A percentile compares a stretch with the other conserved stretches of the same genome.
Conservation (phyloP, 2,888 invertebrate species). For the Adelphocoris suturalis region DNA sequence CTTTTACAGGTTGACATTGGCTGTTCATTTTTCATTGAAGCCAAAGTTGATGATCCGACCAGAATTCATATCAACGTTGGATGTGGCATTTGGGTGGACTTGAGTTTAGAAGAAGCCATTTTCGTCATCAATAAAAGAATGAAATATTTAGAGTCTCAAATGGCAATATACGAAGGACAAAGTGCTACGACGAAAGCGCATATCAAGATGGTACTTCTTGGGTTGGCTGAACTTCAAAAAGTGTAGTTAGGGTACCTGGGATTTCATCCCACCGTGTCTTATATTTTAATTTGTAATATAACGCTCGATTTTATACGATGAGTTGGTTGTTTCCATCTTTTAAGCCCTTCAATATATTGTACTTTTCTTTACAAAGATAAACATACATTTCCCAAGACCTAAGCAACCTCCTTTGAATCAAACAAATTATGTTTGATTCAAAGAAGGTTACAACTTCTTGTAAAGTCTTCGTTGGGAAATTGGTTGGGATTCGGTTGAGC, state of each 20-base stretch:
- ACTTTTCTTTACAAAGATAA: too few species aligned
- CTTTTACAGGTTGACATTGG: slow-evolving; percentile 86
- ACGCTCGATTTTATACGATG: background rate
- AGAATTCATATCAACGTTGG: slow-evolving; percentile 87
- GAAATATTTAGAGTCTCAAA: slow-evolving; percentile 83
- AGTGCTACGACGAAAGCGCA: slow-evolving; percentile 87
- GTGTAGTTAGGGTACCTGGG: background rate
- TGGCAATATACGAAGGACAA: slow-evolving; percentile 83
- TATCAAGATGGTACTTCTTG: slow-evolving; percentile 88
- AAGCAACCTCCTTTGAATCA: too few species aligned
- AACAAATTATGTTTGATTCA: too few species aligned
- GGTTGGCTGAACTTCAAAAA: slow-evolving; percentile 81
- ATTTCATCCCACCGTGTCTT: background rate
- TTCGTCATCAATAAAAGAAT: slow-evolving; percentile 85
- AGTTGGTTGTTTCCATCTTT: background rate
- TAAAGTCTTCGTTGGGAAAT: too few species aligned
- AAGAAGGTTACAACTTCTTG: too few species aligned
- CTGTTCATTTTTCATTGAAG: slow-evolving; percentile 91
- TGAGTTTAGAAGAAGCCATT: slow-evolving; percentile 85
- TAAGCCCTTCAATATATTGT: too few species aligned
- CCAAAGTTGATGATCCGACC: slow-evolving; percentile 84
- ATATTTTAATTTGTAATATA: background rate
- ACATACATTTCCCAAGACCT: too few species aligned
- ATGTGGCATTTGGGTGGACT: slow-evolving; percentile 87
- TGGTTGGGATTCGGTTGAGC: too few species aligned